These are phyloP conservation scores for Adelges cooleyi DNA, from an alignment of 1,140 invertebrate species.

Conservation along the genomic window DNA sequence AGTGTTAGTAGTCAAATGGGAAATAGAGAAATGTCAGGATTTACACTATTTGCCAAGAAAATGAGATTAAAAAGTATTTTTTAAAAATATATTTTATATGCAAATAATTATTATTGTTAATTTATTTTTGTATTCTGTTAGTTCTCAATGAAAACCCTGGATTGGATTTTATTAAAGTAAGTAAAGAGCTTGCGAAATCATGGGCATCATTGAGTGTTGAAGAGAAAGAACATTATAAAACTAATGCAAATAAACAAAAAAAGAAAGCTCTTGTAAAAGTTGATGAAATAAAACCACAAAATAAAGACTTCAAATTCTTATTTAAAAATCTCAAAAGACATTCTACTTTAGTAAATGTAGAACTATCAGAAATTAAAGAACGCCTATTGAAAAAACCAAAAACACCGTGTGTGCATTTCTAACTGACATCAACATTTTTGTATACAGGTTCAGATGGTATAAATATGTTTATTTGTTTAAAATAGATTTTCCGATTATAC, in stretches of 20 bases:
- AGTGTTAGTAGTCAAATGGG: slow-evolving; percentile 36
- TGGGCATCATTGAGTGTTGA: slow-evolving; percentile 40
- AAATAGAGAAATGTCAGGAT: slow-evolving; percentile 35
- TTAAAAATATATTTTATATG: slow-evolving; percentile 4
- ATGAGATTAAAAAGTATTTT: slow-evolving; percentile 37
- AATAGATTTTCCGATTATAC: not conserved
- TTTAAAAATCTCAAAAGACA: slow-evolving; percentile 1
- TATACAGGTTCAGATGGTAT: too few relatives aligned
- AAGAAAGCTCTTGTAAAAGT: not conserved
- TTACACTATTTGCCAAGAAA: slow-evolving; percentile 37
- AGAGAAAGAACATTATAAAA: slow-evolving; percentile 40
- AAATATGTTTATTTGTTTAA: not conserved
- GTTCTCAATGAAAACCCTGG: slow-evolving; percentile 38
- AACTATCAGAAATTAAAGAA: slow-evolving; percentile 21
- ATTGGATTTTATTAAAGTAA: slow-evolving; percentile 38
- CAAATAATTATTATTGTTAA: slow-evolving; percentile 30
- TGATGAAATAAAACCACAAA: slow-evolving; percentile 5
- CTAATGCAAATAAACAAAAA: slow-evolving; percentile 34
- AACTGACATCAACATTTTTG: too few relatives aligned
- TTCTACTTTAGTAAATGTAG: slow-evolving; percentile 17
- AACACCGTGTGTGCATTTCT: slow-evolving; percentile 17
- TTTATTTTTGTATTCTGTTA: slow-evolving; percentile 32
- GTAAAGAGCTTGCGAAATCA: slow-evolving; percentile 36
- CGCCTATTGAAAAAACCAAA: not conserved
- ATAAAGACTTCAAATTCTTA: slow-evolving; percentile 10